Evolutionary conservation across 2,797 vertebrate genomes (phyloP).

Genomic region (Xerus rutilus): DNA sequence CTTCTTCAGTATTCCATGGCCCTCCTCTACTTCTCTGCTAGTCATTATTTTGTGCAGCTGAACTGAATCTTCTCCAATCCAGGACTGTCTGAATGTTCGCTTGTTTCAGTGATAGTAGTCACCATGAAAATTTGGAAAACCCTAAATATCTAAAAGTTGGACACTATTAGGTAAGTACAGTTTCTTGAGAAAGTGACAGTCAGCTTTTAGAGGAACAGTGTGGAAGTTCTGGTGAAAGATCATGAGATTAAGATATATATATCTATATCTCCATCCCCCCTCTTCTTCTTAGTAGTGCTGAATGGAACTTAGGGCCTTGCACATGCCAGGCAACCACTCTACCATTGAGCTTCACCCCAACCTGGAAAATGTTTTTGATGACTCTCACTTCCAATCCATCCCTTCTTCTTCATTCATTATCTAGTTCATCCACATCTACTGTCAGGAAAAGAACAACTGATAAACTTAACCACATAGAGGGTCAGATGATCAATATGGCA

Average conservation of each 20-base stretch:
- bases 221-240: neutral
- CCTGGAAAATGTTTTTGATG: neutral
- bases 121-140: slow-evolving; percentile 20
- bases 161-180: neutral
- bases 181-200: neutral
- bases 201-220: neutral
- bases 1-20: neutral
- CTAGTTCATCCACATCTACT: neutral
- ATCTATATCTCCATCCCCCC: too few species aligned
- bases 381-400: neutral
- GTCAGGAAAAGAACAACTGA: neutral
- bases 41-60: slow-evolving; percentile 7
- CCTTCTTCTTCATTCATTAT: neutral
- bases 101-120: neutral
- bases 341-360: neutral
- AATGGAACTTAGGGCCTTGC: neutral
- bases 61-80: neutral
- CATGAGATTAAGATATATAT: neutral
- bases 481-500: neutral
- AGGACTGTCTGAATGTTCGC: neutral
- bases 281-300: too few species aligned
- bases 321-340: neutral
- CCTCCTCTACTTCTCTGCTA: neutral
- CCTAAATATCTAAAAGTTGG: neutral
- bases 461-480: neutral